These are phyloP conservation scores for Ailurus styani DNA, from an alignment of 2,113 vertebrate genomes.

Conservation along the genomic window DNA sequence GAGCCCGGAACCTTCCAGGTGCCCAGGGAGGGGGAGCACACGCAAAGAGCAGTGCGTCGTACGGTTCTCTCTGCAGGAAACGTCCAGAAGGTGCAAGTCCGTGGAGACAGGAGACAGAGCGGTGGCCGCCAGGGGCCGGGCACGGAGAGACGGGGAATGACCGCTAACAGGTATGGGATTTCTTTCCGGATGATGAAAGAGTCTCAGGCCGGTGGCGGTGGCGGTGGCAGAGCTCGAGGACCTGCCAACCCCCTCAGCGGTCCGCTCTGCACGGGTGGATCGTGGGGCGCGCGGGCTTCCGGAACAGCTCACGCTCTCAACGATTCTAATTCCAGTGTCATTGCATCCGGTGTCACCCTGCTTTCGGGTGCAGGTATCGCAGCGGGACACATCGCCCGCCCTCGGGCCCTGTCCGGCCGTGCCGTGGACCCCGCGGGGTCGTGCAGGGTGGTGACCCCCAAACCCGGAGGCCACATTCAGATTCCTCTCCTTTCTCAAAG, in stretches of 20 bases:
- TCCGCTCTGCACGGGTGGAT: not conserved
- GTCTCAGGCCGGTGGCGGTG: not conserved
- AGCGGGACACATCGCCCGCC: not conserved
- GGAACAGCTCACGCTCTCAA: no score
- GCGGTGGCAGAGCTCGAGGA: not conserved
- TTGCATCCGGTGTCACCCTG: no score
- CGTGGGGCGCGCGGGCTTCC: not conserved
- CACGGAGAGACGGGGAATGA: not conserved
- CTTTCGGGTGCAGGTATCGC: no score
- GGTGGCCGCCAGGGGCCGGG: not conserved
- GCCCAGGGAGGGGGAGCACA: not conserved
- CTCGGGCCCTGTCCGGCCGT: not conserved
- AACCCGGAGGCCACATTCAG: not conserved
- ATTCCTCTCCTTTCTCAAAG: not conserved
- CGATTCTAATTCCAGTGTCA: no score
- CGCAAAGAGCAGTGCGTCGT: not conserved
- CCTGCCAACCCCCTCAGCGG: not conserved
- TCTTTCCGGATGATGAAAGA: not conserved
- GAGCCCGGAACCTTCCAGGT: accelerated
- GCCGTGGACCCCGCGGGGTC: not conserved
- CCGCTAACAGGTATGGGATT: not conserved
- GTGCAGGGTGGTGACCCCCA: accelerated
- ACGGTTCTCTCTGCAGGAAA: not conserved
- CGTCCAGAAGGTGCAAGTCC: not conserved
- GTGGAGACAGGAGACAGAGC: not conserved